These are phyloP conservation scores for Hystrix cristata DNA, from an alignment of 2,113 vertebrate species.

Conservation along the genomic window DNA sequence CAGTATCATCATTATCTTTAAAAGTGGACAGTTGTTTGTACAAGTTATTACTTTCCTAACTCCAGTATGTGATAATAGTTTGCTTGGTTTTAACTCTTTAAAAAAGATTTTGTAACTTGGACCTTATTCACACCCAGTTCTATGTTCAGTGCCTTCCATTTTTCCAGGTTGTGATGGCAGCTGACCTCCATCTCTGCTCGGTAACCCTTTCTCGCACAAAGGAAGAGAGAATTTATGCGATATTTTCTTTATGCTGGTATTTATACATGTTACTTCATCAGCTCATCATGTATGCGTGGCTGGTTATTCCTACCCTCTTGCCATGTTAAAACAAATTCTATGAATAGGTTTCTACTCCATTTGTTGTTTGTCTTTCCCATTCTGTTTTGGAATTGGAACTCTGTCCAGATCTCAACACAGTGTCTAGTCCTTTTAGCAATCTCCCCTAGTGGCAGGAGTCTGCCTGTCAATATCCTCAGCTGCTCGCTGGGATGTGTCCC, in stretches of 20 bases:
- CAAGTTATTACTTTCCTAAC: not conserved
- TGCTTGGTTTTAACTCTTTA: constrained; percentile 30
- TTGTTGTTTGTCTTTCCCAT: not conserved
- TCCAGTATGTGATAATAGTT: not conserved
- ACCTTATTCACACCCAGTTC: not conserved
- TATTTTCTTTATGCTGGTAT: not conserved
- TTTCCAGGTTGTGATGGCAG: not conserved
- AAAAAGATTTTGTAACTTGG: not conserved
- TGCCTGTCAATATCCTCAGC: not conserved
- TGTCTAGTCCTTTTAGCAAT: not conserved
- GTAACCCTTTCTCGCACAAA: not conserved
- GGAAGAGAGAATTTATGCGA: not conserved
- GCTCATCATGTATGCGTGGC: not conserved
- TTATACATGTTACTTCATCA: not conserved
- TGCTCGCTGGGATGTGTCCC: not conserved
- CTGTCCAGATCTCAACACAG: not conserved
- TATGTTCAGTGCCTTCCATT: not conserved
- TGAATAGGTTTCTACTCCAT: not conserved
- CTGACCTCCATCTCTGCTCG: not conserved
- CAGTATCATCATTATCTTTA: constrained; percentile 27
- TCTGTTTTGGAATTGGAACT: not conserved
- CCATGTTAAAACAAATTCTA: not conserved
- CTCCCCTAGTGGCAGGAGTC: not conserved
- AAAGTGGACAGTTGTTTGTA: constrained; percentile 21
- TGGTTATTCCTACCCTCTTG: not conserved